Conservation (phyloP, 2,113 vertebrate genomes). For the Pimephales promelas region DNA sequence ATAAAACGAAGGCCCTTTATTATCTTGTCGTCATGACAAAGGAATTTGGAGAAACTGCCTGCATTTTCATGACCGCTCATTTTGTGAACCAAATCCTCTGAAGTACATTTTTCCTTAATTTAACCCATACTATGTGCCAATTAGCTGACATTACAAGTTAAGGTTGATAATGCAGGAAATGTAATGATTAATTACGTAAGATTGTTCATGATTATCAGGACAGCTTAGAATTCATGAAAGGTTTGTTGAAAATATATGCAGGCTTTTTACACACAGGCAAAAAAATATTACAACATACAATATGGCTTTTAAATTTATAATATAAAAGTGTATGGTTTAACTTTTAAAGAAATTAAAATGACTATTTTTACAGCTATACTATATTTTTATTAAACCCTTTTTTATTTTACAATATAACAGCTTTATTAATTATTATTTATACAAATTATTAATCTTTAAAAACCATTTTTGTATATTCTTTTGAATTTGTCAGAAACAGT, state of each 20-base stretch:
- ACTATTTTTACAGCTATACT: background rate
- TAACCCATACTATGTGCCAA: background rate
- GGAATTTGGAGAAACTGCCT: background rate
- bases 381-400: background rate
- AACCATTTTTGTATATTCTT: background rate
- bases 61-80: too few species aligned
- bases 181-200: background rate
- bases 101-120: background rate
- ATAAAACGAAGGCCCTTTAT: background rate
- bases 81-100: background rate
- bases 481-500: background rate
- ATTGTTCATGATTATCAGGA: background rate
- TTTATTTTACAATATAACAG: background rate
- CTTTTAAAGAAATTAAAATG: too few species aligned
- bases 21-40: conserved; percentile 22
- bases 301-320: background rate
- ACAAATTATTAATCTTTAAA: too few species aligned
- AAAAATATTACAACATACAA: background rate
- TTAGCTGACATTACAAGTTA: background rate
- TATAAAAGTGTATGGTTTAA: too few species aligned
- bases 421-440: too few species aligned
- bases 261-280: background rate
- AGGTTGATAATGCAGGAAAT: background rate
- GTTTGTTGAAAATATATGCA: background rate
- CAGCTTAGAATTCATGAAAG: background rate